Evolutionary conservation across 2,113 vertebrate genomes (phyloP).

Genomic region (Gobio gobio): DNA sequence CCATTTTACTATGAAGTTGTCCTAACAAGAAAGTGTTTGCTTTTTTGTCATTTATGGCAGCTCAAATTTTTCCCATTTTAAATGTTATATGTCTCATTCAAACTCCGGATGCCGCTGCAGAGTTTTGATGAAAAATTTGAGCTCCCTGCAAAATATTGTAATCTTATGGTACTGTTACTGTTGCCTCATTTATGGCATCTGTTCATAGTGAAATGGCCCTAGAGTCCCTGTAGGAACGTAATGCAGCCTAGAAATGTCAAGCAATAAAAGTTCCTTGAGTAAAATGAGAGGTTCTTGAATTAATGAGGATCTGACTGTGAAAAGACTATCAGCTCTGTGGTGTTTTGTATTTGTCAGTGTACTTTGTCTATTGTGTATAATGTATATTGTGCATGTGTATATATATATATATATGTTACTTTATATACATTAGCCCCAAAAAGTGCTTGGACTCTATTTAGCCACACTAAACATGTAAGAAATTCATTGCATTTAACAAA

Average conservation of each 20-base stretch:
- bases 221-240: conserved; percentile 12
- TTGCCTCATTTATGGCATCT: background rate
- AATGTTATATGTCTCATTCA: conserved; percentile 42
- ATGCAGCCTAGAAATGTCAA: background rate
- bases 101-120: conserved; percentile 39
- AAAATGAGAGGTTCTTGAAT: background rate
- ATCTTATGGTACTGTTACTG: background rate
- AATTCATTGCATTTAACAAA: background rate
- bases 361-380: conserved; percentile 22
- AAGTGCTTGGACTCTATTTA: background rate
- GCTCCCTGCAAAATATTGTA: conserved; percentile 2
- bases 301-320: conserved; percentile 56
- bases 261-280: background rate
- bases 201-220: conserved; percentile 38
- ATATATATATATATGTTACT: background rate
- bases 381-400: background rate
- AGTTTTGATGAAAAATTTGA: conserved; percentile 51
- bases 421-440: background rate
- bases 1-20: conserved; percentile 27
- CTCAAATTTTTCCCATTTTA: conserved; percentile 30
- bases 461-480: background rate
- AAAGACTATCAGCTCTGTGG: conserved; percentile 56
- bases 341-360: conserved; percentile 36
- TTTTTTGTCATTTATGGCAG: conserved; percentile 18
- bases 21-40: background rate